Evolutionary conservation across 2,113 vertebrate genomes (phyloP).

Genomic region (Eolophus roseicapilla): DNA sequence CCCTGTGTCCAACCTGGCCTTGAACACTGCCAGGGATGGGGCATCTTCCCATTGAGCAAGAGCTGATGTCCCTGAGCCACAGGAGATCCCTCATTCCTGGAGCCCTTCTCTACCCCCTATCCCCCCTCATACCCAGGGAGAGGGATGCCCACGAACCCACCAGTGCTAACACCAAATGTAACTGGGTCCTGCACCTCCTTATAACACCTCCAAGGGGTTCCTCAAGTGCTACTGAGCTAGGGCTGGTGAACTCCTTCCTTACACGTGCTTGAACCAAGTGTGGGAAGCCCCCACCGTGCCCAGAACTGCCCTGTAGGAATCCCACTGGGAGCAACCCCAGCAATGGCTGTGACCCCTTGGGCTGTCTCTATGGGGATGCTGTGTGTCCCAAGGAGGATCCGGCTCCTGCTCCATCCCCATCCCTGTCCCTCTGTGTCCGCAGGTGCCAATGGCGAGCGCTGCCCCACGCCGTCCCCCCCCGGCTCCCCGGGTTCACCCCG

Average conservation of each 20-base stretch:
- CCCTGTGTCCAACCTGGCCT: background rate
- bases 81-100: background rate
- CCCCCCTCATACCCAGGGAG: background rate
- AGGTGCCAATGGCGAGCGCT: conserved; percentile 73
- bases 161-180: background rate
- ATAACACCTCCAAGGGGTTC: background rate
- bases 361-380: accelerated
- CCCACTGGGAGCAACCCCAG: background rate
- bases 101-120: too few relatives aligned
- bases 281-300: background rate
- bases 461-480: conserved; percentile 77
- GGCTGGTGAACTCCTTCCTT: background rate
- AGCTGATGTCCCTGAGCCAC: background rate
- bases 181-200: background rate
- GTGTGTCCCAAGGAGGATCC: accelerated
- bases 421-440: background rate
- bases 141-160: background rate
- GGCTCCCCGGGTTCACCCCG: conserved; percentile 70
- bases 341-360: background rate
- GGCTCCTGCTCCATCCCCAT: accelerated
- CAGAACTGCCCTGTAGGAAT: accelerated
- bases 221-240: background rate
- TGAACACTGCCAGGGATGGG: background rate
- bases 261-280: accelerated
- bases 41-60: background rate